Percentiles rank a stretch among this genome's conserved stretches.
These are phyloP conservation scores for Hirtodrosophila duncani DNA, from an alignment of 2,888 invertebrate species.

Conservation along the genomic window DNA sequence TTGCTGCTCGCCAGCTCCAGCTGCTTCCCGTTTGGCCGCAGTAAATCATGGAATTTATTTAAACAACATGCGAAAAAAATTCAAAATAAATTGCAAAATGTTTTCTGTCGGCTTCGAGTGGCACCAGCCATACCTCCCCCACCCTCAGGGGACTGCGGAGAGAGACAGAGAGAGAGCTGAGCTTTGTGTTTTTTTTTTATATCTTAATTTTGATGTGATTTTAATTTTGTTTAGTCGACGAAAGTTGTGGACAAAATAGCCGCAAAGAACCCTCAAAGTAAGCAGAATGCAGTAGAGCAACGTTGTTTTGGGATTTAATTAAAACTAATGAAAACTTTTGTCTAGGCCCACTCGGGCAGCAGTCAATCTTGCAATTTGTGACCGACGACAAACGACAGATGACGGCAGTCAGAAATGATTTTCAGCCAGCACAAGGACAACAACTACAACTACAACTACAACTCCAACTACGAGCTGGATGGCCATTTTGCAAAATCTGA, in stretches of 20 bases:
- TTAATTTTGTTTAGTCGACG: conserved; percentile 50
- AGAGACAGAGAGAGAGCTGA: conserved; percentile 4
- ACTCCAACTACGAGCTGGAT: conserved; percentile 34
- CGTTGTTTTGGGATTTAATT: conserved; percentile 63
- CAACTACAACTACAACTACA: conserved; percentile 12
- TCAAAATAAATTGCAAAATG: conserved; percentile 48
- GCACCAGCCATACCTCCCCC: conserved; percentile 10
- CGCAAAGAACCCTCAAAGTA: conserved; percentile 36
- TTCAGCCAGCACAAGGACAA: conserved; percentile 25
- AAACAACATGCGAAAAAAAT: conserved; percentile 34
- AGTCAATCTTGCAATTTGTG: conserved; percentile 60
- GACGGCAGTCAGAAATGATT: conserved; percentile 26
- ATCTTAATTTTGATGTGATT: conserved; percentile 61
- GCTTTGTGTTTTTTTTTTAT: conserved; percentile 14
- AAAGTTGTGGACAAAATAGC: conserved; percentile 55
- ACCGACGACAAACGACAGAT: conserved; percentile 32
- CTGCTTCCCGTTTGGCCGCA: conserved; percentile 42
- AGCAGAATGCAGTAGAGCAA: conserved; percentile 27
- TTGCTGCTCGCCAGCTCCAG: conserved; percentile 13
- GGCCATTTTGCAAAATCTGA: conserved; percentile 48
- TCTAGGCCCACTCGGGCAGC: conserved; percentile 19
- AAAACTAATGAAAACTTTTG: conserved; percentile 64
- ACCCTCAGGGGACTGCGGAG: no score
- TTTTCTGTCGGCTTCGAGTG: conserved; percentile 41
- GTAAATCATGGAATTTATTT: conserved; percentile 60